Evolutionary conservation across 2,888 invertebrate genomes (phyloP).

Genomic region (Coelinius sp.): DNA sequence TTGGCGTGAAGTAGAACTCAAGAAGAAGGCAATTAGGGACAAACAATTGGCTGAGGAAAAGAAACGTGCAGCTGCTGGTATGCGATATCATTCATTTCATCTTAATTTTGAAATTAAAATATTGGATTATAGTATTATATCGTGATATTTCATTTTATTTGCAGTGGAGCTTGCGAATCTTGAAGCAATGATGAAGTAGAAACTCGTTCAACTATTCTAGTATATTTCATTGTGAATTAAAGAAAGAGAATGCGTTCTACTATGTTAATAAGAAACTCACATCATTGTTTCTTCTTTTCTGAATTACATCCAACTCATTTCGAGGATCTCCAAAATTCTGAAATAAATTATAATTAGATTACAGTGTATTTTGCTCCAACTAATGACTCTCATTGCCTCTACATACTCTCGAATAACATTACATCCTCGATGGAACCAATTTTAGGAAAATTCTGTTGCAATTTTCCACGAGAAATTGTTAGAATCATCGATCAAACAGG

Average conservation of each 20-base stretch:
- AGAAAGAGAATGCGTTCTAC: slow-evolving; percentile 3
- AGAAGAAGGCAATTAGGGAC: slow-evolving; percentile 79
- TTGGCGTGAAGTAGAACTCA: slow-evolving; percentile 78
- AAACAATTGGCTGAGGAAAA: slow-evolving; percentile 82
- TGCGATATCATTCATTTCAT: slow-evolving; percentile 57
- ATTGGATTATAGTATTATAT: neutral
- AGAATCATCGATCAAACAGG: slow-evolving; percentile 67
- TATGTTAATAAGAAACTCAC: slow-evolving; percentile 28
- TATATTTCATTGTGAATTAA: slow-evolving; percentile 38
- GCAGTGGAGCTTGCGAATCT: slow-evolving; percentile 71
- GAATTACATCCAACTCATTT: slow-evolving; percentile 18
- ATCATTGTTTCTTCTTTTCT: neutral
- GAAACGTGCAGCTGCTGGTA: slow-evolving; percentile 76
- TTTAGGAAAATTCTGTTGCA: too few species aligned
- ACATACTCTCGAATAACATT: neutral
- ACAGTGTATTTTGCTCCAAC: neutral
- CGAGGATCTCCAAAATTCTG: slow-evolving; percentile 2
- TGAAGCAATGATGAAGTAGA: slow-evolving; percentile 40
- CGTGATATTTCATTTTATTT: slow-evolving; percentile 59
- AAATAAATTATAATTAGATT: slow-evolving; percentile 19
- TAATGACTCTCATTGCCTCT: neutral
- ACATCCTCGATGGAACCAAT: too few species aligned
- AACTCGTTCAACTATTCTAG: slow-evolving; percentile 30
- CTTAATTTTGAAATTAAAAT: neutral
- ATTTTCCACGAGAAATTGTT: slow-evolving; percentile 39